Conservation (phyloP, 2,797 vertebrate genomes). For the Echiichthys vipera region DNA sequence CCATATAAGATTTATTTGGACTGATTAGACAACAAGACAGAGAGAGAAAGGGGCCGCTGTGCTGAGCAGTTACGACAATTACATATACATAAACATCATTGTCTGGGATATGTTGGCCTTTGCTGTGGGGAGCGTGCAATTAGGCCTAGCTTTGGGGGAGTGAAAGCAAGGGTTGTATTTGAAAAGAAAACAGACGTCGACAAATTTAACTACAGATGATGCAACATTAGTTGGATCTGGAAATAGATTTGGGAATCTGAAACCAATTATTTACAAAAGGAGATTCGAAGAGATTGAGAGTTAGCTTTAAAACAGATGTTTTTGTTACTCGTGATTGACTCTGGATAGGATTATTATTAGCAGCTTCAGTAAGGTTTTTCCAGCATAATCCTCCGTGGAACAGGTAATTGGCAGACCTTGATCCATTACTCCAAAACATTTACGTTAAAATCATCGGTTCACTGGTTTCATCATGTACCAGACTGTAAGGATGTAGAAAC, state of each 20-base stretch:
- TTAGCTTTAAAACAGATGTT: constrained; percentile 76
- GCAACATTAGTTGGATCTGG: constrained; percentile 70
- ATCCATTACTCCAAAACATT: constrained; percentile 53
- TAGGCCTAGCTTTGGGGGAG: constrained; percentile 61
- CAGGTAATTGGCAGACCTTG: constrained; percentile 64
- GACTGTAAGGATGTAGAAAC: constrained; percentile 24
- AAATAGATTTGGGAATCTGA: constrained; percentile 74
- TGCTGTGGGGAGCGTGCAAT: constrained; percentile 62
- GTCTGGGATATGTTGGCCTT: constrained; percentile 65
- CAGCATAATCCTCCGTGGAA: constrained; percentile 56
- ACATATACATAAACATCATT: constrained; percentile 68
- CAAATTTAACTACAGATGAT: constrained; percentile 71
- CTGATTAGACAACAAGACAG: constrained; percentile 68
- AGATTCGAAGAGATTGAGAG: constrained; percentile 67
- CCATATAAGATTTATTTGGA: constrained; percentile 69
- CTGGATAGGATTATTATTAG: constrained; percentile 70
- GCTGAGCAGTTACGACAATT: constrained; percentile 61
- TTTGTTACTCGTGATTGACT: constrained; percentile 71
- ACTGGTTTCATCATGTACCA: constrained; percentile 28
- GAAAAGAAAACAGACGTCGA: constrained; percentile 68
- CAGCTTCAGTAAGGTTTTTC: constrained; percentile 58
- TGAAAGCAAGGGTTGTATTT: constrained; percentile 54
- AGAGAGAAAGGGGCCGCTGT: constrained; percentile 40
- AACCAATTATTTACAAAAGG: constrained; percentile 75
- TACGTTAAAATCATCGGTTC: constrained; percentile 44